These are phyloP conservation scores for Perca flavescens DNA, from an alignment of 2,113 vertebrate genomes.

Conservation along the genomic window DNA sequence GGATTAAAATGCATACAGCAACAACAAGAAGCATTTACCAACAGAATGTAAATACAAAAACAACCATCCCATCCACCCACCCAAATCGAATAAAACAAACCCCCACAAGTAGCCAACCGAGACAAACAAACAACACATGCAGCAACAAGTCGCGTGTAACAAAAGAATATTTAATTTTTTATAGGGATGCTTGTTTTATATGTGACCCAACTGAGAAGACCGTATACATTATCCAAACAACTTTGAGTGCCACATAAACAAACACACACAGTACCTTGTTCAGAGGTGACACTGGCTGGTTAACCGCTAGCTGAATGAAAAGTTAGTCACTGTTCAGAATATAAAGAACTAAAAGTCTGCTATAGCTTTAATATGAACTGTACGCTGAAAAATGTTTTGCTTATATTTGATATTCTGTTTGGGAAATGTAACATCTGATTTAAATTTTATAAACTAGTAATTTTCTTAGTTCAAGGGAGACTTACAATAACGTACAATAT, in stretches of 20 bases:
- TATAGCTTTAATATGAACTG: background rate
- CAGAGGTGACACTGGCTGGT: slow-evolving; percentile 29
- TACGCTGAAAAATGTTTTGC: background rate
- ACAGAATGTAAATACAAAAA: background rate
- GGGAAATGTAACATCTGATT: background rate
- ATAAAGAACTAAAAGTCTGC: too few species aligned
- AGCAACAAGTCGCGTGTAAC: background rate
- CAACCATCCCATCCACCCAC: background rate
- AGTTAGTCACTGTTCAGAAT: background rate
- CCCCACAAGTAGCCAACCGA: background rate
- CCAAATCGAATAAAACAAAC: background rate
- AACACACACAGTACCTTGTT: slow-evolving; percentile 16
- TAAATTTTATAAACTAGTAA: background rate
- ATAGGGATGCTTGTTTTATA: background rate
- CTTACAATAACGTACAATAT: background rate
- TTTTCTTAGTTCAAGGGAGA: background rate
- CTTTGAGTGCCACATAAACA: background rate
- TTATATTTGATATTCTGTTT: background rate
- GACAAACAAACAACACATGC: background rate
- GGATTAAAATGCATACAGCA: too few species aligned
- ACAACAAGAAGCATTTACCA: background rate
- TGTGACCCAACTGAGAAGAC: background rate
- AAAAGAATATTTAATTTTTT: background rate
- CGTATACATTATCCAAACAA: background rate
- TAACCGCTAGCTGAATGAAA: background rate